Conservation (phyloP, 2,113 vertebrate genomes). For the Orcinus orca region DNA sequence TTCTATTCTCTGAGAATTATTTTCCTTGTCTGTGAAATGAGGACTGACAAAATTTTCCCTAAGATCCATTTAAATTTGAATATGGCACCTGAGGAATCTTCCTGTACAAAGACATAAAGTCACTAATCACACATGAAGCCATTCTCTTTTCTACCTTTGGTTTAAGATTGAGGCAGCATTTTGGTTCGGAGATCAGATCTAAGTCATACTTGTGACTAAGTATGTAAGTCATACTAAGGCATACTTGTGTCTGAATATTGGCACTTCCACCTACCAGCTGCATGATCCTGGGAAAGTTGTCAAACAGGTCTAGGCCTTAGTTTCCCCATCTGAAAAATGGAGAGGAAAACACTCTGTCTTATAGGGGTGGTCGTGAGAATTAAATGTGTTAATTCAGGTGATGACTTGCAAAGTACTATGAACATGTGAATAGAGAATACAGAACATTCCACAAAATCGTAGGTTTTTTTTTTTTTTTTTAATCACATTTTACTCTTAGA, state of each 20-base stretch:
- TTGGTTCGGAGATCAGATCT: neutral
- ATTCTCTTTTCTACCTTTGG: neutral
- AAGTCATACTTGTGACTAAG: neutral
- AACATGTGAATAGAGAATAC: neutral
- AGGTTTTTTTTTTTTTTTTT: neutral
- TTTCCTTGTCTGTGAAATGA: neutral
- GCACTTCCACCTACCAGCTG: neutral
- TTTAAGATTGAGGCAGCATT: neutral
- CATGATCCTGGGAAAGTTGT: neutral
- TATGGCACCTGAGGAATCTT: neutral
- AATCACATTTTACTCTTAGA: neutral
- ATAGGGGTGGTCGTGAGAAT: neutral
- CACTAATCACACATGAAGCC: neutral
- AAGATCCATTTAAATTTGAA: neutral
- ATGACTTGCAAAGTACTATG: neutral
- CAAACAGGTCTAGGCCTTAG: neutral
- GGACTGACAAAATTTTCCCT: neutral
- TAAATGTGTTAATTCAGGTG: neutral
- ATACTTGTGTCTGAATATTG: neutral
- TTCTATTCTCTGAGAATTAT: neutral
- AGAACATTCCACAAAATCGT: neutral
- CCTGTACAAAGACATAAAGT: neutral
- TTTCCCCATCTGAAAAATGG: constrained; percentile 19
- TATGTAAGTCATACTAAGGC: no score
- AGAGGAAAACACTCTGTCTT: neutral